Evolutionary conservation across 2,888 invertebrate species (phyloP), one percentile per base, ranked within the genome.

Genomic region (Crossocerus cetratus): DNA sequence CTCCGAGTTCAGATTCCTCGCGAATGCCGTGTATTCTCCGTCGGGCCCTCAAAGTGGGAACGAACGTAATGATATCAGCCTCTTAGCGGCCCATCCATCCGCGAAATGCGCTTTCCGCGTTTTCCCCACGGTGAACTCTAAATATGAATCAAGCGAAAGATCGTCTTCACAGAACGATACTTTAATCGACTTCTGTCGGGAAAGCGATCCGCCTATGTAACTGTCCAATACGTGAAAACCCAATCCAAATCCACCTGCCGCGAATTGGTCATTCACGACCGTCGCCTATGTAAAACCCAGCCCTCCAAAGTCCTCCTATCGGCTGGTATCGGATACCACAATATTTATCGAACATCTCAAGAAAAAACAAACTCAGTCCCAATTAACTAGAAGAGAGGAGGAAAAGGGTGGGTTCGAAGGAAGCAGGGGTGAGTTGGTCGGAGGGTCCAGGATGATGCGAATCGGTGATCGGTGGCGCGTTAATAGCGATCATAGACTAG

Each of bases 401-500:
- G 32, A 32, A 32, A 32, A 23, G 23, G 32, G 32, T 32, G 32
- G 8, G 32, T 32, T 32, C 8, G 5, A 32, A 32, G 5, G 8
- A 42, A 57, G 60, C 4, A 20, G 4, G 8, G 11, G 5, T n/a
- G 2, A 11, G 53, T 55, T 69, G 62, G 56, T 20, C 49, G 65
- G 69, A 16, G 55, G 63, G 59, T 55, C 58, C 21, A 11, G 32
- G 53, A 66, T 65, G 42, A n/a, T 22, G 18, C 44, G 65, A 60
- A 69, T 63, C 63, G 59, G 49, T 49, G 49, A 62, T 53, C 64
- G 67, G 43, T 63, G 63, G 63, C 43, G 62, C 62, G 60, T 55
- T 49, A 42, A 23, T n/a, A 43, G 42, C 66, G 61, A 49, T 66
- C 64, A 59, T 70, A 65, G 71, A 55, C 88, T 86, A 86, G 82